These are phyloP conservation scores for Podabrus alpinus DNA, from an alignment of 2,888 invertebrate species.

Conservation along the genomic window DNA sequence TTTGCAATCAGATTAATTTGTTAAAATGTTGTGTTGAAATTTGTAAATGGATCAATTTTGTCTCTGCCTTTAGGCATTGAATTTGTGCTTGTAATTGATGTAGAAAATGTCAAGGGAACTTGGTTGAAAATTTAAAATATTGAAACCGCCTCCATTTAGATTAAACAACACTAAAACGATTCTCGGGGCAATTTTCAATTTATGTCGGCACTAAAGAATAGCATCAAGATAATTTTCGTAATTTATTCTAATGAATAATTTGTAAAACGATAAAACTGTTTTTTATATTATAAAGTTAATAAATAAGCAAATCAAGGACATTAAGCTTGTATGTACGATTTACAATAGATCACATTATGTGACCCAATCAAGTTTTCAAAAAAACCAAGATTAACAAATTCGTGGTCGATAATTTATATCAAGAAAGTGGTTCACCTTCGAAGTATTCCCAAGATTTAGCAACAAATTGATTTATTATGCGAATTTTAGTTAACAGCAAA, in stretches of 20 bases:
- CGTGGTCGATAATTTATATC: neutral
- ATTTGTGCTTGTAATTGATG: neutral
- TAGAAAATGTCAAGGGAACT: neutral
- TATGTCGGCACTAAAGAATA: neutral
- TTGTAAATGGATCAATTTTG: neutral
- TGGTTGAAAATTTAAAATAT: neutral
- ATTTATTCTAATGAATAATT: neutral
- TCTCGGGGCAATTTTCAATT: neutral
- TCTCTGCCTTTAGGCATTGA: neutral
- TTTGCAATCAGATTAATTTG: neutral
- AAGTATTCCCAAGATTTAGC: neutral
- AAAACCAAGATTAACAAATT: neutral
- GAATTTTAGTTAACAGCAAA: neutral
- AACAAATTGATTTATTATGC: neutral
- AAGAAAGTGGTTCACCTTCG: neutral
- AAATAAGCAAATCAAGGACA: neutral
- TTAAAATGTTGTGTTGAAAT: neutral
- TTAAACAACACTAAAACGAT: neutral
- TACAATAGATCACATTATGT: neutral
- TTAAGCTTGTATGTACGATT: neutral
- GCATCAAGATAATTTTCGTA: neutral
- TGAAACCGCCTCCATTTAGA: neutral
- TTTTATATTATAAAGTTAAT: neutral
- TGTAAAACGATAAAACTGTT: neutral
- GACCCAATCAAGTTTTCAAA: neutral